Base-by-base conservation (phyloP, 2,113 vertebrate species). In the Pygoscelis antarcticus region DNA sequence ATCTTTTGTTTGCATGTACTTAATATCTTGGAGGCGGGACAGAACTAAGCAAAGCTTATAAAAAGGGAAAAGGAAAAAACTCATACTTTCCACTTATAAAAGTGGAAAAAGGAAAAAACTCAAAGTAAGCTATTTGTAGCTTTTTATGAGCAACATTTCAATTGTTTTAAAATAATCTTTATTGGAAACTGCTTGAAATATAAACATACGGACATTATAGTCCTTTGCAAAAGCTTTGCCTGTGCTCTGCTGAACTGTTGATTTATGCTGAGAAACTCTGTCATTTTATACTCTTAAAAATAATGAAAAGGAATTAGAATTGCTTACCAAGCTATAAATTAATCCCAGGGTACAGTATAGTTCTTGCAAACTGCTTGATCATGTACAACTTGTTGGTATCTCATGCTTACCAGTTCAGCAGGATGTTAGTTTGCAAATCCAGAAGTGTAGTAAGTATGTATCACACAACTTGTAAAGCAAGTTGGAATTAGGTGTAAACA, bases 271-370 rank as follows among this genome's bases (percentile, higher is more conserved):
- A 74, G 49, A 81, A 88, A 44, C 19, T 49, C 38, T 21, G 66
- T 60, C 1, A 65, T 70, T 87, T 89, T 62, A 29, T 38, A 16
- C 6, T 20, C 44, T 83, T 84, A 90, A 78, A 96, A 97, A 89
- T 80, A 91, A 95, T 84, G 72, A 90, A 97, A 94, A 71, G 44
- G 6, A 78, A 76, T 95, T 95, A 87, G 92, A 97, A 96, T 96
- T 83, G 58, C 44, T 95, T 93, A 93, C 87, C 42, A 88, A 98
- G 62, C 79, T 96, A 87, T 96, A 96, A 93, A 96, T 97, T 96
- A 90, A 94, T 93, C 75, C 90, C 93, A 82, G 83, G 60, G 76
- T 95, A 88, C 64, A 29, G 18, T 86, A 79, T 68, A 90, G 52
- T 72, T 97, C 89, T 85, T 96, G 68, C 90, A 97, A 93, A 91